These are phyloP conservation scores for Cuniculus paca DNA, from an alignment of 2,797 vertebrate species.

Conservation along the genomic window DNA sequence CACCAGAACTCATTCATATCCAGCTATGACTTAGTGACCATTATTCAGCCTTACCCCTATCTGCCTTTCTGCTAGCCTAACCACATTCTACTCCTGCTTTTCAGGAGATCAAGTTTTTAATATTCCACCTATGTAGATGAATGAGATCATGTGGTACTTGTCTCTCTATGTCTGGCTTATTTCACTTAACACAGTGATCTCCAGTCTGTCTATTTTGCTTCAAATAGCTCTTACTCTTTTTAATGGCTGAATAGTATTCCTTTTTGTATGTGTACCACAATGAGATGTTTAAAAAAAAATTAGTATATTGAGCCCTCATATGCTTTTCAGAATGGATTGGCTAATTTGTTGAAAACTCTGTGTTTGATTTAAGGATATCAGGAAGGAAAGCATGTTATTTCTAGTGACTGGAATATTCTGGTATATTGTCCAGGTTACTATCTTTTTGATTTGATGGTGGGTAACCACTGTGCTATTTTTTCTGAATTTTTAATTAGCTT, in stretches of 20 bases:
- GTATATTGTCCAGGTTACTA: background rate
- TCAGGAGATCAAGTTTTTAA: background rate
- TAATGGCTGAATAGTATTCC: background rate
- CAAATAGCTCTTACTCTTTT: background rate
- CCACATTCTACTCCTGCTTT: background rate
- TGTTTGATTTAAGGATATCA: background rate
- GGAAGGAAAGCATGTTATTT: background rate
- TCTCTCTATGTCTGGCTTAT: background rate
- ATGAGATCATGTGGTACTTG: background rate
- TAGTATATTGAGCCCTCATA: background rate
- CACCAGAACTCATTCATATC: background rate
- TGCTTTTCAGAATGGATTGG: background rate
- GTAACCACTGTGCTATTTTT: background rate
- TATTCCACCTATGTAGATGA: background rate
- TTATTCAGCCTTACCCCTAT: background rate
- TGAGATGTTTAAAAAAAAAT: background rate
- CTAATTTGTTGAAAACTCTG: constrained; percentile 28
- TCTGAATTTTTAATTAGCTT: constrained; percentile 45
- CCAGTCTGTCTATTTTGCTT: background rate
- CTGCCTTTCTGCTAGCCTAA: too few relatives aligned
- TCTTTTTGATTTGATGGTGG: background rate
- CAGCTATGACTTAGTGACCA: background rate
- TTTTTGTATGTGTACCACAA: background rate
- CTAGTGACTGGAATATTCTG: constrained; percentile 21
- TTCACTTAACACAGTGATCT: background rate